phyloP scores from a whole-genome alignment of 2,797 vertebrate genomes.

The Halcyon badia region DNA sequence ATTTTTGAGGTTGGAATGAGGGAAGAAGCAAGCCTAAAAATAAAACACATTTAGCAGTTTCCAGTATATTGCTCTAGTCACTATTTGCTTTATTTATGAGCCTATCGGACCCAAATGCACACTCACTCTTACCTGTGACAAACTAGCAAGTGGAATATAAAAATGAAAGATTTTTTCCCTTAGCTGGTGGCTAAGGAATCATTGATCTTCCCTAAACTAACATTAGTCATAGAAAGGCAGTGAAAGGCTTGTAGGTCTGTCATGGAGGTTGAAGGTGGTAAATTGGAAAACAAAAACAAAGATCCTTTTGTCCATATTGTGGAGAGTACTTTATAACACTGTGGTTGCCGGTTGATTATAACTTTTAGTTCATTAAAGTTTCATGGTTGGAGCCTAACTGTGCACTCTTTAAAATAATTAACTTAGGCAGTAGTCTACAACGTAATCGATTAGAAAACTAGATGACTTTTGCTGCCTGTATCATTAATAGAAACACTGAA shows the following conservation, averaged over 20 bases:
- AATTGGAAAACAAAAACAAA: conserved; percentile 24
- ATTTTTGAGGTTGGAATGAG: conserved; percentile 5
- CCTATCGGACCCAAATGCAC: conserved; percentile 26
- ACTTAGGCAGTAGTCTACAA: not conserved
- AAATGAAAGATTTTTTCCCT: conserved; percentile 50
- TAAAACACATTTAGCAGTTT: conserved; percentile 41
- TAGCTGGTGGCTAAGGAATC: conserved; percentile 38
- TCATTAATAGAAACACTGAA: not conserved
- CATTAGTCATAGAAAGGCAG: conserved; percentile 53
- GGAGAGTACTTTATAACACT: not conserved
- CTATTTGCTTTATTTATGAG: conserved; percentile 44
- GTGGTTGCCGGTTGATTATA: not conserved
- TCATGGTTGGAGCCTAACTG: not conserved
- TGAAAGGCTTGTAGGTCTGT: conserved; percentile 13
- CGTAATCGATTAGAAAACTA: not conserved
- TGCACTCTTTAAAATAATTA: conserved; percentile 7
- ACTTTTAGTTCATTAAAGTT: conserved; percentile 5
- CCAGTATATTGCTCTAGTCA: conserved; percentile 11
- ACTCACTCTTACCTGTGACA: conserved; percentile 57
- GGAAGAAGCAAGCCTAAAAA: conserved; percentile 29
- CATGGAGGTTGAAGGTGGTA: not conserved
- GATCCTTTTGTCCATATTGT: not conserved
- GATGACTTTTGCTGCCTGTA: not conserved
- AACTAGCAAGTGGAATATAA: conserved; percentile 56
- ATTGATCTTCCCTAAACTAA: conserved; percentile 64